Percentiles rank a stretch among this genome's conserved stretches.
phyloP scores from a whole-genome alignment of 2,888 invertebrate genomes.

The Notodonta ziczac region DNA sequence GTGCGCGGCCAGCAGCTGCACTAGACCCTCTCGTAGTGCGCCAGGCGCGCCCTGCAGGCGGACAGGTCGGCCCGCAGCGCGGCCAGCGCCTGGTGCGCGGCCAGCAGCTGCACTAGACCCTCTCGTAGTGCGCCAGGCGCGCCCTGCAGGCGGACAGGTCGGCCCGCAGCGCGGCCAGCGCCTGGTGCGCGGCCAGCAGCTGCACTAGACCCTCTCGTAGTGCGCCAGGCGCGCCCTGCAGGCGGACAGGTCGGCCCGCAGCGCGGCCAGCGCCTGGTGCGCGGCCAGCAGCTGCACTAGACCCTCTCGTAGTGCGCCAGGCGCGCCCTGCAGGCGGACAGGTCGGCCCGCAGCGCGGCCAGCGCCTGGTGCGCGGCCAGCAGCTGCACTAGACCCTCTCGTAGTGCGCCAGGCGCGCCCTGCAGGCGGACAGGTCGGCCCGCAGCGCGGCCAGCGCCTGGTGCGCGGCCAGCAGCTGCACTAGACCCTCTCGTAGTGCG shows the following conservation, averaged over 20 bases:
- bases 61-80: no score
- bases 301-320: slow-evolving; percentile 90
- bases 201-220: slow-evolving; percentile 84
- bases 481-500: slow-evolving; percentile 2
- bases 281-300: slow-evolving; percentile 7
- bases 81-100: no score
- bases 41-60: no score
- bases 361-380: slow-evolving; percentile 38
- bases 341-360: slow-evolving; percentile 24
- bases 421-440: slow-evolving; percentile 19
- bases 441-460: slow-evolving; percentile 27
- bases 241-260: slow-evolving; percentile 17
- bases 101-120: neutral
- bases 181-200: slow-evolving; percentile 7
- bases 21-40: no score
- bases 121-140: slow-evolving; percentile 93
- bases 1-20: no score
- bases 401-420: slow-evolving; percentile 16
- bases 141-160: slow-evolving; percentile 12
- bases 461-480: slow-evolving; percentile 34
- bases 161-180: slow-evolving; percentile 23
- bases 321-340: slow-evolving; percentile 70
- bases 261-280: slow-evolving; percentile 12
- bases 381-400: slow-evolving; percentile 15
- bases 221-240: slow-evolving; percentile 87